Evolutionary conservation across 2,113 vertebrate genomes (phyloP).

Genomic region (Sturnira hondurensis): DNA sequence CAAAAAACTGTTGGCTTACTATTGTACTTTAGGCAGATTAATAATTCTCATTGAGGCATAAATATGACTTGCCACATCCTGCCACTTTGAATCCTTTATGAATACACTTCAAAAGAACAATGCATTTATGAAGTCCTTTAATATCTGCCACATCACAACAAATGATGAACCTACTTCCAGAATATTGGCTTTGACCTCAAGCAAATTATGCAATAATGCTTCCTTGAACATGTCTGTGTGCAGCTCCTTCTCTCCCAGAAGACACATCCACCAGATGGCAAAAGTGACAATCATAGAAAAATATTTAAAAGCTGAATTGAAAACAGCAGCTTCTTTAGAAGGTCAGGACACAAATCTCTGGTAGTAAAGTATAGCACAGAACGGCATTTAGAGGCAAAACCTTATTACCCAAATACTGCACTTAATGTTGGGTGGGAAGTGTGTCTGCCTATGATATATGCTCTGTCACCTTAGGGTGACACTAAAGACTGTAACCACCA

Average conservation of each 20-base stretch:
- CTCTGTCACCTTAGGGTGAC: neutral
- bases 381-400: neutral
- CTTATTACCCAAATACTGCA: neutral
- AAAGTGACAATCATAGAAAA: slow-evolving; percentile 40
- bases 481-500: neutral
- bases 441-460: neutral
- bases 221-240: slow-evolving; percentile 25
- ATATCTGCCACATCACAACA: slow-evolving; percentile 36
- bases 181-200: slow-evolving; percentile 32
- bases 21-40: slow-evolving; percentile 28
- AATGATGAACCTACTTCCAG: slow-evolving; percentile 33
- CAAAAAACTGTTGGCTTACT: neutral
- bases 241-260: slow-evolving; percentile 24
- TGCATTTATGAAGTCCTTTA: neutral
- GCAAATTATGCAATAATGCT: slow-evolving; percentile 19
- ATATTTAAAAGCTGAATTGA: slow-evolving; percentile 17
- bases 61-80: slow-evolving; percentile 3
- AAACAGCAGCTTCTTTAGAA: slow-evolving; percentile 42
- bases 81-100: neutral
- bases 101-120: slow-evolving; percentile 2
- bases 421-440: neutral
- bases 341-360: slow-evolving; percentile 32
- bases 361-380: neutral
- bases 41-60: slow-evolving; percentile 42
- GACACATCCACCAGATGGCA: slow-evolving; percentile 47